phyloP scores from a whole-genome alignment of 1,140 invertebrate species.

The Berghia stephanieae region DNA sequence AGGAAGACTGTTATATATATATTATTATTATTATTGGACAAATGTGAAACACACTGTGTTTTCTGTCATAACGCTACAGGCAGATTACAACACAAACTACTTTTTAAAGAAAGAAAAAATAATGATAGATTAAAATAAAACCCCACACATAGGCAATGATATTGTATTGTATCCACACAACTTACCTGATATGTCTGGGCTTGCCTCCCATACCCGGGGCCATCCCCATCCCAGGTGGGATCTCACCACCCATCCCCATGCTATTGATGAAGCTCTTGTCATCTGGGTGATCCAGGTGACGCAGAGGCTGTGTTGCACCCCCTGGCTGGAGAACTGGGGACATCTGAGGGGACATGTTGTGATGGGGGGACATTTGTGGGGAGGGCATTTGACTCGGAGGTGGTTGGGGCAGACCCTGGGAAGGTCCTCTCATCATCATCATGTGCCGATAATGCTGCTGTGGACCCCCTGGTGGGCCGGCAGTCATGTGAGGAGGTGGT shows the following conservation, averaged over 20 bases:
- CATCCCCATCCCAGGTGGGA: slow-evolving; percentile 3
- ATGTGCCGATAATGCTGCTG: slow-evolving; percentile 29
- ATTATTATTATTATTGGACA: too few species aligned
- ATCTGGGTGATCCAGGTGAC: slow-evolving; percentile 23
- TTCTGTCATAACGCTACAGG: too few species aligned
- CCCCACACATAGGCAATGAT: too few species aligned
- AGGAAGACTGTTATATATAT: too few species aligned
- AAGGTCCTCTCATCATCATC: slow-evolving; percentile 28
- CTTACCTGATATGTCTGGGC: not conserved
- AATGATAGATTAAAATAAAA: too few species aligned
- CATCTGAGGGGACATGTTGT: slow-evolving; percentile 33
- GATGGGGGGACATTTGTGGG: slow-evolving; percentile 28
- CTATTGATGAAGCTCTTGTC: slow-evolving; percentile 22
- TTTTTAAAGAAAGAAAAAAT: too few species aligned
- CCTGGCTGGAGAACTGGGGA: slow-evolving; percentile 22
- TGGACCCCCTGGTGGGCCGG: slow-evolving; percentile 12
- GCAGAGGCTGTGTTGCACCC: slow-evolving; percentile 29
- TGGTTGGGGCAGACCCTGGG: slow-evolving; percentile 16
- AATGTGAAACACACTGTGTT: too few species aligned
- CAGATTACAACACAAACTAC: too few species aligned
- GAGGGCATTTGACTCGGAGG: slow-evolving; percentile 27
- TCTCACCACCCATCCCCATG: not conserved
- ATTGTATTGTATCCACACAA: too few species aligned
- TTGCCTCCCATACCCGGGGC: slow-evolving; percentile 28
- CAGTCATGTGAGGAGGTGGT: not conserved